These are phyloP conservation scores for Tetrapedia diversipes DNA, from an alignment of 2,888 invertebrate species.

Conservation along the genomic window DNA sequence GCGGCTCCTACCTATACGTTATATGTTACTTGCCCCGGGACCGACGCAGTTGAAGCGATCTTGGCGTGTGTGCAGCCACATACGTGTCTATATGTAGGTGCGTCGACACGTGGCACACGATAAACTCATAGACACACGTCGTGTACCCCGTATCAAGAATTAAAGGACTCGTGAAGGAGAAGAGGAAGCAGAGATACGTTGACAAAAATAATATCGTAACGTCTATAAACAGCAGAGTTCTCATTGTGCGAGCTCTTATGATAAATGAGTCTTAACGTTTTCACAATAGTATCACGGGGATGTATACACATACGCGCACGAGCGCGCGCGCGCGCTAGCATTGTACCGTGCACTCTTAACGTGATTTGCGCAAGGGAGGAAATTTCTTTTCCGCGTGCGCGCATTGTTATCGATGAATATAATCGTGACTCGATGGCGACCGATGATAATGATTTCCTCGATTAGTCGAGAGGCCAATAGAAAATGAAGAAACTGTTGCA, in stretches of 20 bases:
- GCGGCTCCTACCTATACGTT: constrained; percentile 41
- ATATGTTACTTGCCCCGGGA: constrained; percentile 25
- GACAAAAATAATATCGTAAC: constrained; percentile 27
- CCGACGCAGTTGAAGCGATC: constrained; percentile 52
- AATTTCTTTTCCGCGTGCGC: constrained; percentile 18
- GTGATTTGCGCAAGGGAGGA: constrained; percentile 25
- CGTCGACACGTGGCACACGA: constrained; percentile 60
- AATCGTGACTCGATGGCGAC: constrained; percentile 32
- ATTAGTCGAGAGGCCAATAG: constrained; percentile 26
- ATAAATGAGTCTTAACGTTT: constrained; percentile 22
- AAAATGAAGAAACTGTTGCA: background rate
- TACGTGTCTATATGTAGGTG: constrained; percentile 23
- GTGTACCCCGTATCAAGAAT: constrained; percentile 15
- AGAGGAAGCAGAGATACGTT: constrained; percentile 10
- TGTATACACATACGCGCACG: too few species aligned
- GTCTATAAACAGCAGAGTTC: background rate
- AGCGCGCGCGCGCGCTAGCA: background rate
- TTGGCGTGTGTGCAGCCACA: constrained; percentile 1
- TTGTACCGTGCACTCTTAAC: background rate
- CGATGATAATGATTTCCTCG: constrained; percentile 30
- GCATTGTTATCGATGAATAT: constrained; percentile 25
- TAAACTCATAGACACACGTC: constrained; percentile 36
- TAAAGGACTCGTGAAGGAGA: constrained; percentile 12
- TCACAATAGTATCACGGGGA: background rate
- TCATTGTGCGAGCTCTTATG: background rate